These are phyloP conservation scores for Micromesistius poutassou DNA, from an alignment of 2,797 vertebrate species.

Conservation along the genomic window DNA sequence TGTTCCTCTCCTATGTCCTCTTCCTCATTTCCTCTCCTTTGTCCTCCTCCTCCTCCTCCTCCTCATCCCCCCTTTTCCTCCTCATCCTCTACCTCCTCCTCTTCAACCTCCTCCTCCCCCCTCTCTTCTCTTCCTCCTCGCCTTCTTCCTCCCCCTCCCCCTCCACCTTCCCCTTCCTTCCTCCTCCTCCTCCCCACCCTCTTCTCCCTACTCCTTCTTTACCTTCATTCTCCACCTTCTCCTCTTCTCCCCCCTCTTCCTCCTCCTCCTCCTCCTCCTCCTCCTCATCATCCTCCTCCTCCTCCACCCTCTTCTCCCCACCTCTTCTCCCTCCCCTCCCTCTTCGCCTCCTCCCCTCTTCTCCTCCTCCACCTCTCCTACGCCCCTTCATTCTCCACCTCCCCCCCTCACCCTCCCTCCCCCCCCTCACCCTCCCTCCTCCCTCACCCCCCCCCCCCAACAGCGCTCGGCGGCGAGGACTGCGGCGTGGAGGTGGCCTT, in stretches of 20 bases:
- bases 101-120: not conserved
- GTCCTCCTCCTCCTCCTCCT: too few relatives aligned
- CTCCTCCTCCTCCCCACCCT: not conserved
- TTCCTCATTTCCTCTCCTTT: not conserved
- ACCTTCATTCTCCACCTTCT: not conserved
- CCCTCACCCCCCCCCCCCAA: not conserved
- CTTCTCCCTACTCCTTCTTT: too few relatives aligned
- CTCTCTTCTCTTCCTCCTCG: not conserved
- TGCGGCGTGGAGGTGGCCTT: slow-evolving; percentile 86
- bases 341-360: not conserved
- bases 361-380: too few relatives aligned
- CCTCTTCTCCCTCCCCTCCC: not conserved
- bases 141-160: not conserved
- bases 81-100: not conserved
- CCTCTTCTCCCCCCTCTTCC: not conserved
- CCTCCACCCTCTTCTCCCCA: too few relatives aligned
- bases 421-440: not conserved
- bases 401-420: not conserved
- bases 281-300: not conserved
- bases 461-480: slow-evolving; percentile 67
- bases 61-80: not conserved
- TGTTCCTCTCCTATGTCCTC: not conserved
- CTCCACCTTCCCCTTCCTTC: not conserved
- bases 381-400: not conserved
- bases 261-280: not conserved